phyloP scores from a whole-genome alignment of 92 coral and sea anemone species.

The Palythoa caribaeorum region DNA sequence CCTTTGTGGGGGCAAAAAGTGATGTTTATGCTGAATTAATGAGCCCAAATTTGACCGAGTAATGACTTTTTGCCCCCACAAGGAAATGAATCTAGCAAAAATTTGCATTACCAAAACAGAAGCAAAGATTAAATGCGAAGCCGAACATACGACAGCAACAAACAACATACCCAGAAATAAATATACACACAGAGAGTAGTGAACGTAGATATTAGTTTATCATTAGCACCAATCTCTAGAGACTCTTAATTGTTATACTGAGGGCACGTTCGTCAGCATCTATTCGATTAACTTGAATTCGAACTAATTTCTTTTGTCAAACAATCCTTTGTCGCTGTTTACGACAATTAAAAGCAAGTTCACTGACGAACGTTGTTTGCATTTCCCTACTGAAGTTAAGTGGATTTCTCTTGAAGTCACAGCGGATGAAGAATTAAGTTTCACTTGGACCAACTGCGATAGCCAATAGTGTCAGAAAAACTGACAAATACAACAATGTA shows the following conservation, averaged over 20 bases:
- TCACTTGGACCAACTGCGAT: not conserved
- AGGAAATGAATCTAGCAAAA: no score
- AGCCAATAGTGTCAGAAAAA: conserved; percentile 1
- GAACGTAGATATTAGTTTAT: no score
- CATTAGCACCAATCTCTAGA: conserved; percentile 8
- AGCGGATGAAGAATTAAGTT: not conserved
- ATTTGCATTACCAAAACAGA: no score
- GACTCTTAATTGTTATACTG: conserved; percentile 24
- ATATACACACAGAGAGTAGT: no score
- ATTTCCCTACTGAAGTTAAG: not conserved
- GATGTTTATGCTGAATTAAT: no score
- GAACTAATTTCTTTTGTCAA: not conserved
- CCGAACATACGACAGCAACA: no score
- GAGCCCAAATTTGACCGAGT: no score
- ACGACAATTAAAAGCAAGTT: not conserved
- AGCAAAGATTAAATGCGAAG: no score
- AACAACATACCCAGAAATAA: no score
- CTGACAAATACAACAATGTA: not conserved
- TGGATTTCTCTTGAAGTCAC: no score
- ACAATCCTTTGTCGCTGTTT: conserved; percentile 1
- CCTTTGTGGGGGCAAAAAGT: no score
- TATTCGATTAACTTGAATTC: conserved; percentile 9
- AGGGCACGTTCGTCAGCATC: conserved; percentile 10
- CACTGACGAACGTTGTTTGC: not conserved
- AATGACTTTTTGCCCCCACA: no score